A percentile compares a stretch with the other conserved stretches of the same genome.
Conservation (phyloP, 92 coral and sea anemone genomes). For the Zoanthus gigantus region DNA sequence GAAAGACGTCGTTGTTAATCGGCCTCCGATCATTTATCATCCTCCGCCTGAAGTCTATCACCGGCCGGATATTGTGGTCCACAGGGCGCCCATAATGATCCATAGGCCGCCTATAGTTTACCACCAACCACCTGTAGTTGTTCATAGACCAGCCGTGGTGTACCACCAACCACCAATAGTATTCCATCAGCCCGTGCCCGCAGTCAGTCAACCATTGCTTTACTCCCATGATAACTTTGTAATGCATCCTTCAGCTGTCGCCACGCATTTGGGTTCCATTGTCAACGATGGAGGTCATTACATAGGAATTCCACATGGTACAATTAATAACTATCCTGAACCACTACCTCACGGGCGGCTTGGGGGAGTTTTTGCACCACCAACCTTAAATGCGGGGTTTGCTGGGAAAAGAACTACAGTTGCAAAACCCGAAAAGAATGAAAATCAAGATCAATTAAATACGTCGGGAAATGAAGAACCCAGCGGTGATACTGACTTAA, state of each 20-base stretch:
- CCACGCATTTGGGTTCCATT: slow-evolving; percentile 91
- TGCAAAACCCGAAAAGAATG: slow-evolving; percentile 61
- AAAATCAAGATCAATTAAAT: neutral
- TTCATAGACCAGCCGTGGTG: slow-evolving; percentile 98
- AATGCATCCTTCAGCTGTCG: slow-evolving; percentile 89
- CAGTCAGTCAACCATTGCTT: slow-evolving; percentile 95
- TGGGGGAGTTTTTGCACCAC: slow-evolving; percentile 9
- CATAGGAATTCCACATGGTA: slow-evolving; percentile 92
- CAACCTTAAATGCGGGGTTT: slow-evolving; percentile 2
- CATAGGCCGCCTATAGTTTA: slow-evolving; percentile 99
- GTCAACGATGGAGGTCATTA: slow-evolving; percentile 96
- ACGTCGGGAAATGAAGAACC: neutral
- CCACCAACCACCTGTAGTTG: slow-evolving; percentile 98
- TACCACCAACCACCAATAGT: slow-evolving; percentile 98
- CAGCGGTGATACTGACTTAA: neutral
- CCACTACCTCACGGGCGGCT: slow-evolving; percentile 30
- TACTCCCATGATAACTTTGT: slow-evolving; percentile 95
- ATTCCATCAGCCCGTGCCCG: slow-evolving; percentile 98
- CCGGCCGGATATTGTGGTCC: slow-evolving; percentile 98
- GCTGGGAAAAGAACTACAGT: slow-evolving; percentile 66
- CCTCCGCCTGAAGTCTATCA: slow-evolving; percentile 99
- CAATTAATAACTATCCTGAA: slow-evolving; percentile 83
- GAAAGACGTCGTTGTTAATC: slow-evolving; percentile 97
- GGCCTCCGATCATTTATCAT: slow-evolving; percentile 99
- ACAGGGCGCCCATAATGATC: slow-evolving; percentile 96